Evolutionary conservation across 2,888 invertebrate species (phyloP).

Genomic region (Drosophila leonis): DNA sequence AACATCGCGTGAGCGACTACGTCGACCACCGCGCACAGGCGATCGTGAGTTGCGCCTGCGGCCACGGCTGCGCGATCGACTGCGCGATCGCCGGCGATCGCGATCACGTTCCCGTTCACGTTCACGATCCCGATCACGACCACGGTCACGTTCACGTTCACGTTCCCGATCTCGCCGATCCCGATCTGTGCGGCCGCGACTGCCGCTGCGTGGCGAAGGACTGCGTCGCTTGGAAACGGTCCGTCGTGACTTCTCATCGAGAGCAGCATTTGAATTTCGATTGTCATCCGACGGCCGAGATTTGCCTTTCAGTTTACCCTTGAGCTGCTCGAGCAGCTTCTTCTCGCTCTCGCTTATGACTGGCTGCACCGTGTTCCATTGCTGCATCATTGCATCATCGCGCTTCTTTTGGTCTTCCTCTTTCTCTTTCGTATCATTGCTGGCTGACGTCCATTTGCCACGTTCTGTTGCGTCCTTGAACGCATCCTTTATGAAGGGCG

Average conservation of each 20-base stretch:
- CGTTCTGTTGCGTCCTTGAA: conserved; percentile 49
- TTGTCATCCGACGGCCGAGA: conserved; percentile 64
- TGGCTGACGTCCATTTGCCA: conserved; percentile 85
- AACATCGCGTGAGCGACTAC: conserved; percentile 68
- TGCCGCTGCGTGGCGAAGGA: conserved; percentile 60
- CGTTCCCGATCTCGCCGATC: conserved; percentile 57
- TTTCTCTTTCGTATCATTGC: conserved; percentile 46
- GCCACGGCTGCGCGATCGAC: conserved; percentile 68
- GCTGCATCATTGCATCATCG: conserved; percentile 87
- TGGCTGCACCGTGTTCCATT: conserved; percentile 87
- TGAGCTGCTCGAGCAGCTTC: conserved; percentile 86
- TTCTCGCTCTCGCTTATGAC: conserved; percentile 87
- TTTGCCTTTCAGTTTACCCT: conserved; percentile 84
- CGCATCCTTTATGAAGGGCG: conserved; percentile 60
- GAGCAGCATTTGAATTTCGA: conserved; percentile 50
- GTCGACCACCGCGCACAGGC: conserved; percentile 52
- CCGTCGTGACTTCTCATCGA: conserved; percentile 68
- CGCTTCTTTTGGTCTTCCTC: conserved; percentile 78
- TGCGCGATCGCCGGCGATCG: conserved; percentile 61
- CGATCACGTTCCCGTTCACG: conserved; percentile 53
- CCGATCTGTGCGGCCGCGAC: conserved; percentile 54
- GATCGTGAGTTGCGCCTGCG: conserved; percentile 76
- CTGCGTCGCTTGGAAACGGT: conserved; percentile 54
- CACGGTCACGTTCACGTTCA: conserved; percentile 44
- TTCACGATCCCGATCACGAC: conserved; percentile 47